Evolutionary conservation across 2,797 vertebrate species (phyloP), one percentile per base, ranked within the genome.

Genomic region (Acanthopagrus latus): DNA sequence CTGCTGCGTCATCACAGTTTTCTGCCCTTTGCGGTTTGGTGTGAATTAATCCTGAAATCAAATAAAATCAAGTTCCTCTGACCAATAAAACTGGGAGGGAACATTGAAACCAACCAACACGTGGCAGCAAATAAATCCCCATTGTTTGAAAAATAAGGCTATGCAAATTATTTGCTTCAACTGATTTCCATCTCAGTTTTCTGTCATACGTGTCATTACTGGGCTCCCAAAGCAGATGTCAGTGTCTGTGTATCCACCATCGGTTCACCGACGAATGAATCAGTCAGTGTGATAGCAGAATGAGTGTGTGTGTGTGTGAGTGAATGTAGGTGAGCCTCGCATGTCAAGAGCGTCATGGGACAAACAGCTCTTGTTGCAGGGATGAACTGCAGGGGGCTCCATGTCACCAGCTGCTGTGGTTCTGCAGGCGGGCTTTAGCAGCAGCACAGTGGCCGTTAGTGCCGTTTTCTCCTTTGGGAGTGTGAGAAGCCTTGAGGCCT

Each of bases 401-500:
- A 4, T 38, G 82, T 94, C 93, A 93, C 88, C 92, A 94, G 89
- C 86, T 84, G 79, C 68, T 87, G 88, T 92, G 91, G 90, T 92
- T 94, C 77, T 94, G 94, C 76, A 85, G 85, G 93, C 96, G 95
- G 67, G 92, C 86, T 82, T 89, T 93, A 12, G 90, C 62, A 18
- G 90, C 64, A 16, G 55, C 71, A 66, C 90, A 93, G 65, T 98
- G 96, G 83, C 97, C 97, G 1, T 99, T 99, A 27, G 95, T 92
- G 82, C 96, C 95, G 74, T 96, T 98, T 88, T 97, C 95, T 68
- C 96, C 96, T 23, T 96, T 97, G 62, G 89, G 91, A 7, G 14
- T 11, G 11, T 60, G 78, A 46, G 74, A 62, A 1, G 65, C 33
- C 85, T 95, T 96, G 43, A 85, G 87, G 85, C 66, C 90, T 10